phyloP scores from a whole-genome alignment of 2,888 invertebrate genomes.

The Branchellion lobata region DNA sequence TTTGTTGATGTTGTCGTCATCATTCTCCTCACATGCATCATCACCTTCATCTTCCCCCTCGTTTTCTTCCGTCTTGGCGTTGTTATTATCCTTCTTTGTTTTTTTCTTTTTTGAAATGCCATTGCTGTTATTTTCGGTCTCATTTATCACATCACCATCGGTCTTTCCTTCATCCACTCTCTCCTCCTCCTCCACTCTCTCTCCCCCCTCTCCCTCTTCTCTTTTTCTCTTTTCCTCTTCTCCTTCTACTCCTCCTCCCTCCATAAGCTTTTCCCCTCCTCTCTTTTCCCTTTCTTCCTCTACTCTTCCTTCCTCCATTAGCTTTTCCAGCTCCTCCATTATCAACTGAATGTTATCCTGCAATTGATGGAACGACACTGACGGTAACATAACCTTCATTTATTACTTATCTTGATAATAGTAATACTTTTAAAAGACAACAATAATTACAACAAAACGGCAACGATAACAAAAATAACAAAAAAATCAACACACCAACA shows the following conservation, averaged over 20 bases:
- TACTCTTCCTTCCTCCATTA: too few relatives aligned
- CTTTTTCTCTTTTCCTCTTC: not conserved
- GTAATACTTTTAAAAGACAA: not conserved
- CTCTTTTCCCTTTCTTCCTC: too few relatives aligned
- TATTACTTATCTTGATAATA: not conserved
- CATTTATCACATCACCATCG: not conserved
- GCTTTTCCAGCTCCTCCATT: not conserved
- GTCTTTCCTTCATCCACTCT: too few relatives aligned
- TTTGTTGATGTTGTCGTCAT: not conserved
- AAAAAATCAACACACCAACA: too few relatives aligned
- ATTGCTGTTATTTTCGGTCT: not conserved
- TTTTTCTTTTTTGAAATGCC: not conserved
- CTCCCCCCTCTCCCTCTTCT: not conserved
- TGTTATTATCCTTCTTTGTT: not conserved
- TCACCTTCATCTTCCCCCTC: not conserved
- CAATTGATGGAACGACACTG: too few relatives aligned
- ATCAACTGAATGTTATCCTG: slow-evolving; percentile 6
- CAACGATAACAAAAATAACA: slow-evolving; percentile 4
- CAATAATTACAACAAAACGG: not conserved
- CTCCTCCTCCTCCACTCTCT: not conserved
- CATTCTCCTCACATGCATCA: not conserved
- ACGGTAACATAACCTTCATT: too few relatives aligned
- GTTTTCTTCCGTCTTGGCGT: not conserved
- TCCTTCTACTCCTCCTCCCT: too few relatives aligned
- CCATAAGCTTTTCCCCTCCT: not conserved